Evolutionary conservation across 2,113 vertebrate species (phyloP), one percentile per base, ranked within the genome.

Genomic region (Miniopterus natalensis): DNA sequence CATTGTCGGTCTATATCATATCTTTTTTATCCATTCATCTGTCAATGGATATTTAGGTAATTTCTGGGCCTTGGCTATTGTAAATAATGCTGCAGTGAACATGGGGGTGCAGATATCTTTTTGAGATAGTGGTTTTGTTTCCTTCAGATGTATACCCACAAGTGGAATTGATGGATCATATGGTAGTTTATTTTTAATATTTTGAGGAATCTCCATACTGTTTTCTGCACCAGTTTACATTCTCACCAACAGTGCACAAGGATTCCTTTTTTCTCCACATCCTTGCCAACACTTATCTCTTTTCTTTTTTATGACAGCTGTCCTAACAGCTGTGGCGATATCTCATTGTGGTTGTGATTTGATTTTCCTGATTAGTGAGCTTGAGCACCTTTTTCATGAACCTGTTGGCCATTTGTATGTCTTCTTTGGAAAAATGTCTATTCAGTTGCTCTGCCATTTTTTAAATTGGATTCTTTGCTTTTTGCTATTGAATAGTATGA

Each of bases 151-250:
- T 31, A 31, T 65, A 65, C 63, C 29, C 63, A 65, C 13, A 65
- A 66, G 21, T 65, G 12, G 66, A 80, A 86, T 90, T 95, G 40
- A 74, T 74, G 17, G 15, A 29, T 91, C 73, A 71, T 86, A 11
- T 70, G 47, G 8, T 45, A 55, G 42, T 84, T 45, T n/a, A 29
- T 88, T 74, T 83, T 95, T 87, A 79, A 36, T 55, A 53, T 95
- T 95, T 95, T 47, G n/a, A 73, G n/a, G 36, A 80, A 71, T 17
- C 21, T 47, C 18, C 42, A 31, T 65, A 55, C 3, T 73, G 63
- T 63, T 86, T 86, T 73, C 61, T 86, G 23, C 29, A 59, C 59
- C 29, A 47, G 7, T 71, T 89, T 31, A 83, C 40, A 36, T 94
- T 83, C 31, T 79, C 23, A 57, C 10, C 36, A 74, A 23, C 40